phyloP scores from a whole-genome alignment of 2,888 invertebrate genomes.

The Cordilura impudica region DNA sequence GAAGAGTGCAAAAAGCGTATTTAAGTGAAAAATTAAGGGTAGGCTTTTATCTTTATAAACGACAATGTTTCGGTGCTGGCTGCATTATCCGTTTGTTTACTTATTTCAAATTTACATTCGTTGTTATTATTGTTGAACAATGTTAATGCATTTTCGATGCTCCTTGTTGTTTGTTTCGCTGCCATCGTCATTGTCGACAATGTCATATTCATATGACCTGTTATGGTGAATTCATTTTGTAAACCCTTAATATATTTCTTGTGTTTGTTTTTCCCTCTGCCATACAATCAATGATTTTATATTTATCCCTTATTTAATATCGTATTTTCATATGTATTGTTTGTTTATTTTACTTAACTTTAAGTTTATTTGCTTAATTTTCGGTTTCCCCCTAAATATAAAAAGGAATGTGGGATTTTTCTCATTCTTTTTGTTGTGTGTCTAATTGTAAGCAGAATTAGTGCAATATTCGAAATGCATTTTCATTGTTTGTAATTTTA shows the following conservation, averaged over 20 bases:
- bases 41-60: conserved; percentile 44
- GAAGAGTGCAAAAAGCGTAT: conserved; percentile 37
- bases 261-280: conserved; percentile 5
- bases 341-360: conserved; percentile 4
- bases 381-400: conserved; percentile 13
- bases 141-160: conserved; percentile 61
- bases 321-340: neutral
- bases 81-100: too few relatives aligned
- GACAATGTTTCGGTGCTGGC: conserved; percentile 23
- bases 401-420: neutral
- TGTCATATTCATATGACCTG: conserved; percentile 24
- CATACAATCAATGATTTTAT: conserved; percentile 45
- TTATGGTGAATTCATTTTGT: conserved; percentile 22
- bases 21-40: conserved; percentile 49
- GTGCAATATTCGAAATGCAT: conserved; percentile 43
- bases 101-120: conserved; percentile 47
- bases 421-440: neutral
- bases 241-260: conserved; percentile 16
- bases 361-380: neutral
- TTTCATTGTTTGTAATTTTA: conserved; percentile 46
- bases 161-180: conserved; percentile 41
- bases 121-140: conserved; percentile 39
- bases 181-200: neutral
- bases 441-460: neutral
- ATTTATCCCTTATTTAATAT: conserved; percentile 20